Evolutionary conservation across 2,888 invertebrate genomes (phyloP).

Genomic region (Athalia circularis): DNA sequence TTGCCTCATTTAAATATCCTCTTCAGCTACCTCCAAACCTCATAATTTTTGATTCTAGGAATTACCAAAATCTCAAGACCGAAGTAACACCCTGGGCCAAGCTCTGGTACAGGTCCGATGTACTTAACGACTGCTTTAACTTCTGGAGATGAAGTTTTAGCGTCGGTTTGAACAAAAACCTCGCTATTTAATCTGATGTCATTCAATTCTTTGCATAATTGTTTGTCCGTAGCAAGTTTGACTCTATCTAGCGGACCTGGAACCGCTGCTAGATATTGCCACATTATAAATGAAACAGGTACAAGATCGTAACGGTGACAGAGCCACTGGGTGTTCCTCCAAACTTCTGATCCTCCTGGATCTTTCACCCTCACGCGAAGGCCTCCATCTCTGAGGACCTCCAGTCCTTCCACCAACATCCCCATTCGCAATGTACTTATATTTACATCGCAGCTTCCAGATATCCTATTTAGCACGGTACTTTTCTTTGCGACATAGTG

Average conservation of each 20-base stretch:
- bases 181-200: constrained; percentile 59
- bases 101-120: constrained; percentile 76
- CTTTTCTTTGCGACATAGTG: constrained; percentile 62
- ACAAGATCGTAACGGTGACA: constrained; percentile 63
- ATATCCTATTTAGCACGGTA: constrained; percentile 58
- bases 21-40: background rate
- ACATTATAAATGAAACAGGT: constrained; percentile 68
- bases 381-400: constrained; percentile 57
- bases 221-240: constrained; percentile 73
- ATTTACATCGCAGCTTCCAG: constrained; percentile 61
- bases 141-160: constrained; percentile 30
- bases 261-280: constrained; percentile 76
- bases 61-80: constrained; percentile 78
- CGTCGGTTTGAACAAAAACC: constrained; percentile 60
- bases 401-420: constrained; percentile 64
- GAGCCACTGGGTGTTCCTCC: constrained; percentile 68
- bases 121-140: constrained; percentile 74
- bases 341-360: constrained; percentile 56
- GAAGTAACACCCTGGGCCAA: constrained; percentile 76
- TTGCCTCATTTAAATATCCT: background rate
- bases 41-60: background rate
- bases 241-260: constrained; percentile 75
- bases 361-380: constrained; percentile 61
- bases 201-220: constrained; percentile 73
- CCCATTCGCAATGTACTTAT: constrained; percentile 59